phyloP scores from a whole-genome alignment of 1,140 invertebrate species.

The Solen grandis region DNA sequence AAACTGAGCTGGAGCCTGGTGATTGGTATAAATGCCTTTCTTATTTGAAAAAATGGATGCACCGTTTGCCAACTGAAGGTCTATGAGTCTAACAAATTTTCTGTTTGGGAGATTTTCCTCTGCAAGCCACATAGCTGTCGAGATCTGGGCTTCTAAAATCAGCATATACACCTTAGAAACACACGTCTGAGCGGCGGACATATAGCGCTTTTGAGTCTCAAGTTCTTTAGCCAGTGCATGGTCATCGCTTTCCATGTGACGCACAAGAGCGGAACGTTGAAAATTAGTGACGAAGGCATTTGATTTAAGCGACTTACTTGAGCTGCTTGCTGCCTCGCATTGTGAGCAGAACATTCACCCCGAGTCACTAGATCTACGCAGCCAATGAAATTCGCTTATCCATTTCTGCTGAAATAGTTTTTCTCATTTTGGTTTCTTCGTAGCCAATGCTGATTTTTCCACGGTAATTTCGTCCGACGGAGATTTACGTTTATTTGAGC shows the following conservation, averaged over 20 bases:
- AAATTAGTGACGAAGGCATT: too few relatives aligned
- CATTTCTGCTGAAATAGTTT: too few relatives aligned
- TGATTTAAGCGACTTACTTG: too few relatives aligned
- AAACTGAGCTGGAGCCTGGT: slow-evolving; percentile 2
- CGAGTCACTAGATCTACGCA: too few relatives aligned
- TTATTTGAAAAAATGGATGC: not conserved
- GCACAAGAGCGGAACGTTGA: not conserved
- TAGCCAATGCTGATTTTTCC: too few relatives aligned
- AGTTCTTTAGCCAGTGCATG: not conserved
- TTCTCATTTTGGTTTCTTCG: too few relatives aligned
- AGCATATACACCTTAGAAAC: not conserved
- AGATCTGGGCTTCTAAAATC: not conserved
- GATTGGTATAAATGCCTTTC: slow-evolving; percentile 12
- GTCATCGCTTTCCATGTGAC: not conserved
- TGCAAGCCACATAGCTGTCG: slow-evolving; percentile 6
- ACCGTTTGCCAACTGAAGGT: slow-evolving; percentile 1
- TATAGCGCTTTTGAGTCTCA: not conserved
- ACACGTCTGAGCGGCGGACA: not conserved
- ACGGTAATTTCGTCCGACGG: too few relatives aligned
- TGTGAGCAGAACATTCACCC: too few relatives aligned
- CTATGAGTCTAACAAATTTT: not conserved
- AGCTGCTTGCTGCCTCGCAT: too few relatives aligned
- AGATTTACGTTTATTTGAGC: too few relatives aligned
- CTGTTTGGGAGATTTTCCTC: slow-evolving; percentile 21
- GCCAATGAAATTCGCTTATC: too few relatives aligned